phyloP scores from a whole-genome alignment of 2,113 vertebrate species.

The Neogobius melanostomus region DNA sequence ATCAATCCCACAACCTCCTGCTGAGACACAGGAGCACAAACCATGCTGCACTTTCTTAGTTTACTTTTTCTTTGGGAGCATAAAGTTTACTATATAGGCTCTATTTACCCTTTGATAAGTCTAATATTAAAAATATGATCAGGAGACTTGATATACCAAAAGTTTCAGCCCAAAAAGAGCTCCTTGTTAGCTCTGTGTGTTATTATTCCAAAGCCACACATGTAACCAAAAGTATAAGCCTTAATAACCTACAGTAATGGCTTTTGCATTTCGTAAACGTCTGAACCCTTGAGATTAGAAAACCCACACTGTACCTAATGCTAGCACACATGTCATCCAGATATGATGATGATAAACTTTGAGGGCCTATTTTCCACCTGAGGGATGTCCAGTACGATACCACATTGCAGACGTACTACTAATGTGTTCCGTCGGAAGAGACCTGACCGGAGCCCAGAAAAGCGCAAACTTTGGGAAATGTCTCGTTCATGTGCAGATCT shows the following conservation, averaged over 20 bases:
- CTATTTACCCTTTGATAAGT: background rate
- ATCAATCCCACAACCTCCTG: background rate
- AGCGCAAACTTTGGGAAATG: conserved; percentile 62
- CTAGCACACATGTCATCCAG: conserved; percentile 43
- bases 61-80: background rate
- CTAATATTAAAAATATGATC: background rate
- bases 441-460: conserved; percentile 30
- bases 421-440: conserved; percentile 59
- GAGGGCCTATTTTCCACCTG: conserved; percentile 62
- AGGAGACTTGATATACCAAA: background rate
- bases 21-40: background rate
- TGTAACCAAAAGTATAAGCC: conserved; percentile 33
- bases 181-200: conserved; percentile 4
- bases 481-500: conserved; percentile 64
- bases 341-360: conserved; percentile 59
- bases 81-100: background rate
- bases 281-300: conserved; percentile 36
- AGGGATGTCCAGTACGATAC: conserved; percentile 31
- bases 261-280: conserved; percentile 47
- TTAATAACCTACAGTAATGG: conserved; percentile 43
- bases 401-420: conserved; percentile 32
- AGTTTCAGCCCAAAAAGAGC: conserved; percentile 7
- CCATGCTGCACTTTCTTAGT: background rate
- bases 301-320: conserved; percentile 34
- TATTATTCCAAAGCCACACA: conserved; percentile 42